Percentiles rank a stretch among this genome's conserved stretches.
phyloP scores from a whole-genome alignment of 2,113 vertebrate species.

The Boulengeromyrus knoepffleri region DNA sequence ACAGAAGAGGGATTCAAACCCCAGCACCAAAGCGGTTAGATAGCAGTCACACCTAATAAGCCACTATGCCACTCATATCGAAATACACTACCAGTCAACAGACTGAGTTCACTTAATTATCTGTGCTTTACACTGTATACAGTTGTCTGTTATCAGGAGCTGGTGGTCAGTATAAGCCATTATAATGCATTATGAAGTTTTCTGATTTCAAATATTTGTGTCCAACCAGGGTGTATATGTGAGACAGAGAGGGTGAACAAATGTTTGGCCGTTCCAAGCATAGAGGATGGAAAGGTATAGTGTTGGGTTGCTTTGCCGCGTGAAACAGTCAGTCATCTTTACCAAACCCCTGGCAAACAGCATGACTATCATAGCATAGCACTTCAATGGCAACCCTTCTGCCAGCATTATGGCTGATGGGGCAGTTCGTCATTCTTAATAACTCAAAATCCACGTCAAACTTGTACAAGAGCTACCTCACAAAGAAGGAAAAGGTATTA shows the following conservation, averaged over 20 bases:
- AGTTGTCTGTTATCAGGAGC: background rate
- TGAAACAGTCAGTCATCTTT: background rate
- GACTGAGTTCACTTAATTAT: background rate
- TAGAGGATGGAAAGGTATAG: background rate
- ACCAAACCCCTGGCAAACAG: background rate
- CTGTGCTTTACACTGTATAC: background rate
- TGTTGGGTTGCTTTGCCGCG: background rate
- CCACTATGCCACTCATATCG: background rate
- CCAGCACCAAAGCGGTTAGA: background rate
- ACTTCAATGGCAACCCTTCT: background rate
- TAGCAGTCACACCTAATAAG: background rate
- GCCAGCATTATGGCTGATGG: background rate
- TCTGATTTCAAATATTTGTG: background rate
- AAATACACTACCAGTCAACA: background rate
- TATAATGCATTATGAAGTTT: background rate
- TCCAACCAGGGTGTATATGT: background rate
- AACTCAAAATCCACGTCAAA: background rate
- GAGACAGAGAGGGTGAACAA: background rate
- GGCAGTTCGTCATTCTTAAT: background rate
- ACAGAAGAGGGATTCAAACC: background rate
- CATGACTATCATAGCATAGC: background rate
- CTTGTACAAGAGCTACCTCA: background rate
- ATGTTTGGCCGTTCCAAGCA: background rate
- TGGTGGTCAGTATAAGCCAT: background rate
- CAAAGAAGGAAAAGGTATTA: background rate